These are phyloP conservation scores for Beaufortia kweichowensis DNA, from an alignment of 2,113 vertebrate species.

Conservation along the genomic window DNA sequence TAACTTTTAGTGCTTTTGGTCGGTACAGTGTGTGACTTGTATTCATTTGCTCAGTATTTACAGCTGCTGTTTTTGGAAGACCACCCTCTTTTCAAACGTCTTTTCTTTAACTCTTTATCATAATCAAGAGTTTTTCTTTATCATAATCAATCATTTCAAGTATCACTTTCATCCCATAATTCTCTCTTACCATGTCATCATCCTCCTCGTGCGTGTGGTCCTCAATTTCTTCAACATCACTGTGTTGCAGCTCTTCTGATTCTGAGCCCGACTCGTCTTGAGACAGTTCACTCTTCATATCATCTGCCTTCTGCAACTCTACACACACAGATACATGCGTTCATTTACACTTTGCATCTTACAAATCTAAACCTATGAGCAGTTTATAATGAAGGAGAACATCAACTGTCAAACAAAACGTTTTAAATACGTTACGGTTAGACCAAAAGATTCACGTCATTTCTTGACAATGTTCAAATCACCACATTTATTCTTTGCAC, in stretches of 20 bases:
- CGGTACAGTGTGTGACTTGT: constrained; percentile 7
- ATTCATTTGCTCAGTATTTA: not conserved
- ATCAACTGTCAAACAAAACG: no score
- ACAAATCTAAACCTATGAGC: no score
- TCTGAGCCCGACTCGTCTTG: constrained; percentile 80
- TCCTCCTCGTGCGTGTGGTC: constrained; percentile 75
- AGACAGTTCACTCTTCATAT: constrained; percentile 66
- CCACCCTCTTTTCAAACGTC: not conserved
- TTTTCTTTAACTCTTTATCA: no score
- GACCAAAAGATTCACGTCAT: no score
- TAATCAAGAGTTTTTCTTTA: no score
- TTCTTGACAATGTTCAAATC: no score
- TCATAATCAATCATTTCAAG: no score
- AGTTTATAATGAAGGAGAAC: no score
- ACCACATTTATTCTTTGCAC: no score
- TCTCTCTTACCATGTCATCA: constrained; percentile 79
- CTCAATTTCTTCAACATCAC: constrained; percentile 75
- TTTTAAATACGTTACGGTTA: no score
- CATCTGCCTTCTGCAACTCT: constrained; percentile 78
- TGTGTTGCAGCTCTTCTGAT: constrained; percentile 72
- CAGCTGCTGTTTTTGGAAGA: constrained; percentile 3
- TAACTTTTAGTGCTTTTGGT: not conserved
- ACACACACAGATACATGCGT: constrained; percentile 12
- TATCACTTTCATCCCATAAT: not conserved
- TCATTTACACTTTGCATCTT: no score